Percentiles rank a stretch among this genome's conserved stretches.
phyloP scores from a whole-genome alignment of 2,888 invertebrate species.

The Chelonus formosanus region DNA sequence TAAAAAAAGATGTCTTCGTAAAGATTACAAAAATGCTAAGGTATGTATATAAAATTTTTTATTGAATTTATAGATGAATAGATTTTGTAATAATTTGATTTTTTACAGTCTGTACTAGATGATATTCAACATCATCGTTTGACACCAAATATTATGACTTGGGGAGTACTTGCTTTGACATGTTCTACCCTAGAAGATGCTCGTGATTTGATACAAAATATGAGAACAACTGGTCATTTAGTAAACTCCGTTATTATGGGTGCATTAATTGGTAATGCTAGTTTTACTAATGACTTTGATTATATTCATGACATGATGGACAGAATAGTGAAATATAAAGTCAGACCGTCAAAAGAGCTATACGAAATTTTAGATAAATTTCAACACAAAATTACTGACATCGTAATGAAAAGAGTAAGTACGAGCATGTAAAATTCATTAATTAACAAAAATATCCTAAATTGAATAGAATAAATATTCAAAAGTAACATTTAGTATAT shows the following conservation, averaged over 20 bases:
- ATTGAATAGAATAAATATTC: too few relatives aligned
- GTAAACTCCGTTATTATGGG: constrained; percentile 80
- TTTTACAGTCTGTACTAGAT: constrained; percentile 63
- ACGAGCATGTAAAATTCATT: background rate
- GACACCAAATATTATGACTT: constrained; percentile 81
- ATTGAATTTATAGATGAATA: too few relatives aligned
- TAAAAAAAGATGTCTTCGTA: constrained; percentile 77
- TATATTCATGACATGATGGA: constrained; percentile 78
- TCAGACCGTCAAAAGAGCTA: constrained; percentile 72
- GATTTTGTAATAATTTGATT: constrained; percentile 1
- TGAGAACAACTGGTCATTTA: constrained; percentile 74
- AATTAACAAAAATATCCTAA: too few relatives aligned
- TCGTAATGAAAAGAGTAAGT: constrained; percentile 46
- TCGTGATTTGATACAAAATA: constrained; percentile 73
- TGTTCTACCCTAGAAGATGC: constrained; percentile 75
- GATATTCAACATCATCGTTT: constrained; percentile 67
- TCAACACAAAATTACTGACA: constrained; percentile 38
- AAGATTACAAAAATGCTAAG: constrained; percentile 76
- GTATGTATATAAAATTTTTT: constrained; percentile 68
- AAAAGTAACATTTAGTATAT: too few relatives aligned
- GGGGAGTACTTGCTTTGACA: constrained; percentile 83
- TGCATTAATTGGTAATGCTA: constrained; percentile 76
- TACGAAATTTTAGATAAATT: constrained; percentile 61
- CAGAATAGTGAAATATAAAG: constrained; percentile 69
- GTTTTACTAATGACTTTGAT: constrained; percentile 69